Evolutionary conservation across 1,140 invertebrate species (phyloP), one percentile per base, ranked within the genome.

Genomic region (Papilio glaucus): DNA sequence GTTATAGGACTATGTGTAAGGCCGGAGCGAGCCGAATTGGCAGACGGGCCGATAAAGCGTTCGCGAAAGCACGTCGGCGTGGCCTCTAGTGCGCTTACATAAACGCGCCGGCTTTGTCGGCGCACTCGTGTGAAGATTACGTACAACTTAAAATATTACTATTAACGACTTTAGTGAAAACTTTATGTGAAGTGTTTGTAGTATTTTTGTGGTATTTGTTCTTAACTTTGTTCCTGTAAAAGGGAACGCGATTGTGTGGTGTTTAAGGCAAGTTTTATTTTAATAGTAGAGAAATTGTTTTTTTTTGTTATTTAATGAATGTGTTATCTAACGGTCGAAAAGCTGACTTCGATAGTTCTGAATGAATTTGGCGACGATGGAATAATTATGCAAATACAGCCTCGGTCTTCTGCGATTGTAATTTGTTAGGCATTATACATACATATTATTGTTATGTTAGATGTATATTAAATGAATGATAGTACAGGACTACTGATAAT

Each of bases 41-140:
- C 87, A 89, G 87, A 89, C 87, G 87, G 68, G 75, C 68, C 72
- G 79, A 78, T 72, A 83, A 69, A 81, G 81, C 72, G 84, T 82
- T 67, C 49, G 75, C 53, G 87, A 75, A 77, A 85, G 84, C 87
- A 89, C 87, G 86, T 69, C 37, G 63, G 71, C 29, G 29, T 42
- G 69, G 69, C 61, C 42, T 41, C 73, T n/a, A n/a, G 41, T 4
- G 9, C 37, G 39, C 72, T 81, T 77, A 81, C 74, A 75, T 81
- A 77, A 83, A 81, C 62, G 60, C n/a, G 63, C 63, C 45, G 39
- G 29, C 24, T 53, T 53, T 53, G 7, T 53, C 45, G 45, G 12
- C 6, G 15, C 4, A 39, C n/a, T 33, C 3, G 15, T 63, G 61
- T 24, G 37, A 39, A 18, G 4, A 15, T 33, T 33, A 53, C 45